Percentiles rank a stretch among this genome's conserved stretches.
Conservation (phyloP, 2,113 vertebrate genomes). For the Melanerpes formicivorus region DNA sequence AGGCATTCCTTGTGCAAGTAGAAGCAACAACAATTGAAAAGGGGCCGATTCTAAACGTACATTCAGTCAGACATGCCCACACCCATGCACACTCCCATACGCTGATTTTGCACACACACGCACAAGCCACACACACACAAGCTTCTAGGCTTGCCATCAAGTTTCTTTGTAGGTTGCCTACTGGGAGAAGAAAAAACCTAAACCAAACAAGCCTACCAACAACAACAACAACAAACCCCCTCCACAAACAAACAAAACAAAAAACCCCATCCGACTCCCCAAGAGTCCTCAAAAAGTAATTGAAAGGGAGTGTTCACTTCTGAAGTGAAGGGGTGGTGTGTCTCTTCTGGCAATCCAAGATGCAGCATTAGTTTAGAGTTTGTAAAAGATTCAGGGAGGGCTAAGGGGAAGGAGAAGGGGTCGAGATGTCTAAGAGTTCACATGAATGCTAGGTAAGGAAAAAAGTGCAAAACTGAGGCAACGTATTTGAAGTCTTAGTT, state of each 20-base stretch:
- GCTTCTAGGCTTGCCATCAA: constrained; percentile 60
- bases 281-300: constrained; percentile 68
- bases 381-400: constrained; percentile 47
- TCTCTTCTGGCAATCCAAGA: constrained; percentile 79
- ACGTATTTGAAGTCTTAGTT: constrained; percentile 79
- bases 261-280: not conserved
- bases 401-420: not conserved
- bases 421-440: constrained; percentile 77
- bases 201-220: not conserved
- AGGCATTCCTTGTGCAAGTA: constrained; percentile 65
- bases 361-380: constrained; percentile 82
- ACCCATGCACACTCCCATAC: constrained; percentile 6
- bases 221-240: not conserved
- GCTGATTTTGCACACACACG: not conserved
- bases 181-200: not conserved
- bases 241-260: constrained; percentile 33
- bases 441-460: constrained; percentile 78
- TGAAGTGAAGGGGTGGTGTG: constrained; percentile 63
- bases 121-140: not conserved
- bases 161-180: constrained; percentile 73
- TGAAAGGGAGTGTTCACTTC: constrained; percentile 64
- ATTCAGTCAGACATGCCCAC: constrained; percentile 16
- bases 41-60: constrained; percentile 54
- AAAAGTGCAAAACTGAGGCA: constrained; percentile 88
- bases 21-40: constrained; percentile 55